A percentile compares a stretch with the other conserved stretches of the same genome.
Evolutionary conservation across 2,888 invertebrate genomes (phyloP).

Genomic region (Cremastobaeus sp.): DNA sequence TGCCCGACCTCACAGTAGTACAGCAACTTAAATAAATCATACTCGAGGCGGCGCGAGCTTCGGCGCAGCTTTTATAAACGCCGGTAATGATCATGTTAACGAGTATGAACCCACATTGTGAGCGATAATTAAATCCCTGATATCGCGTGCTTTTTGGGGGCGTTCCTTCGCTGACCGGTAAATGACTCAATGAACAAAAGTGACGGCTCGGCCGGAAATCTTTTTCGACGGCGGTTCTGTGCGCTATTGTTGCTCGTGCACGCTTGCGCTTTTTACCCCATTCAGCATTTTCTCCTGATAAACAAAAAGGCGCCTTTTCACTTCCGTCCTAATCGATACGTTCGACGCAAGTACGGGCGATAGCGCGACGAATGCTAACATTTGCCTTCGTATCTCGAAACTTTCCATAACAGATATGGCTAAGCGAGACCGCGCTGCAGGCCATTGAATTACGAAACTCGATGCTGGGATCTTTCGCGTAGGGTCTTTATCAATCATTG

Average conservation of each 20-base stretch:
- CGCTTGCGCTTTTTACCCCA: no score
- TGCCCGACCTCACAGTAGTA: conserved; percentile 5
- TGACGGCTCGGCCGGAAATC: neutral
- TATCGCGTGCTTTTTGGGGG: conserved; percentile 33
- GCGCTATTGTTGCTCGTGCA: no score
- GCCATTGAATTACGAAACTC: conserved; percentile 31
- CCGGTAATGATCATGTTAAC: conserved; percentile 42
- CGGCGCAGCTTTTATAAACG: conserved; percentile 13
- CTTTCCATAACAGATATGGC: conserved; percentile 3
- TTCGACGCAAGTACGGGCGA: neutral
- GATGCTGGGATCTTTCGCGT: conserved; percentile 23
- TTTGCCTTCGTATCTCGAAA: conserved; percentile 10
- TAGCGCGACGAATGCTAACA: conserved; percentile 12
- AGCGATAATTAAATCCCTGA: conserved; percentile 30
- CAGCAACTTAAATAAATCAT: conserved; percentile 17
- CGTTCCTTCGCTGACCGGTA: conserved; percentile 20
- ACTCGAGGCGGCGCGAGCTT: conserved; percentile 18
- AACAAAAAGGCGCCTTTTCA: no score
- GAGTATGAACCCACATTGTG: conserved; percentile 32
- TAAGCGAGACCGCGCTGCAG: neutral
- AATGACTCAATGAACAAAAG: conserved; percentile 37
- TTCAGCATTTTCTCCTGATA: no score
- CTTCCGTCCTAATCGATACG: no score
- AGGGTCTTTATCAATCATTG: conserved; percentile 50
- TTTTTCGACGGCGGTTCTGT: conserved; percentile 19